Percentiles rank a stretch among this genome's conserved stretches.
These are phyloP conservation scores for Lycorma delicatula DNA, from an alignment of 1,140 invertebrate species.

Conservation along the genomic window DNA sequence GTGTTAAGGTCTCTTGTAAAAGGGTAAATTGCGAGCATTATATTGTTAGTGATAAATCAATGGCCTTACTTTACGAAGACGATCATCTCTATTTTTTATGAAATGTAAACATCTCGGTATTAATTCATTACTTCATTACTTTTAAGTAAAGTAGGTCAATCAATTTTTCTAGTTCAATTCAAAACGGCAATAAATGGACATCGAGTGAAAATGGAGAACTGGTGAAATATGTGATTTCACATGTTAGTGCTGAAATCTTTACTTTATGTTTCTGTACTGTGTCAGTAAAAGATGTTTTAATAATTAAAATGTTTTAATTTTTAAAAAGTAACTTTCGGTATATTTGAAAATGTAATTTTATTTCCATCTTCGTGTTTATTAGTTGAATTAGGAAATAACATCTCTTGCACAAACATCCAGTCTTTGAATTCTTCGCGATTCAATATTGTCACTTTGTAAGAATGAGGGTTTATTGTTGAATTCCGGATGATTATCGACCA, in stretches of 20 bases:
- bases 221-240: no score
- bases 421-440: constrained; percentile 5
- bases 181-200: no score
- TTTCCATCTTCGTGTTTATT: neutral
- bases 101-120: no score
- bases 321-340: neutral
- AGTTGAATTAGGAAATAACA: neutral
- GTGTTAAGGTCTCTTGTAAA: no score
- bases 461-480: constrained; percentile 1
- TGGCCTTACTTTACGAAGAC: no score
- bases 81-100: no score
- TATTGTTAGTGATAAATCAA: no score
- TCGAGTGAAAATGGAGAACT: no score
- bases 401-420: neutral
- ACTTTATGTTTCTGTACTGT: neutral
- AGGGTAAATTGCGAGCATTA: no score
- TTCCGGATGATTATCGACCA: constrained; percentile 26
- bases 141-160: no score
- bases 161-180: no score
- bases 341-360: neutral
- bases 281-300: neutral
- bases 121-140: no score
- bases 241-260: neutral
- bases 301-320: neutral
- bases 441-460: constrained; percentile 5